Evolutionary conservation across 2,113 vertebrate genomes (phyloP).

Genomic region (Eleginops maclovinus): DNA sequence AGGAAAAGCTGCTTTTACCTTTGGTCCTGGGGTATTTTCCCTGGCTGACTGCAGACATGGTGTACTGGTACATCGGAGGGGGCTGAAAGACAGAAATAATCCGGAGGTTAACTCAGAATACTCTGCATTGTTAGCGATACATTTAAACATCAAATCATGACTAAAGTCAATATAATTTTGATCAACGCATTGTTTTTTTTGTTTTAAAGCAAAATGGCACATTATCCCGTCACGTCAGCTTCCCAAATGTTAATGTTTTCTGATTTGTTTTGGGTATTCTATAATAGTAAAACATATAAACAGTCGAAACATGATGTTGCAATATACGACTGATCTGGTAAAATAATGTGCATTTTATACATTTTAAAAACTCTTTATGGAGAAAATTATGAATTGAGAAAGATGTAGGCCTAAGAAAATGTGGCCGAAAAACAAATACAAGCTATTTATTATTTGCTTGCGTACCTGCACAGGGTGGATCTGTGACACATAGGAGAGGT

Average conservation of each 20-base stretch:
- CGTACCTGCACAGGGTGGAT: slow-evolving; percentile 88
- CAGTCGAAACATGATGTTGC: not conserved
- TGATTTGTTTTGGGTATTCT: not conserved
- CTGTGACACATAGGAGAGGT: slow-evolving; percentile 85
- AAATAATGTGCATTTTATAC: not conserved
- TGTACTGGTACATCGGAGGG: slow-evolving; percentile 91
- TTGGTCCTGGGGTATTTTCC: slow-evolving; percentile 90
- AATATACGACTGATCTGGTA: not conserved
- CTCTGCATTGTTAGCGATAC: not conserved
- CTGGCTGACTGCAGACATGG: slow-evolving; percentile 89
- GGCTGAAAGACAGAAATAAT: slow-evolving; percentile 76
- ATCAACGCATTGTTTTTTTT: not conserved
- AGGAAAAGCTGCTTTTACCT: slow-evolving; percentile 74
- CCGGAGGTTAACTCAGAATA: not conserved
- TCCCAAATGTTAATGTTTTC: not conserved
- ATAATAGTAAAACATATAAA: not conserved
- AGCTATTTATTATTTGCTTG: not conserved
- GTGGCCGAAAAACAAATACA: not conserved
- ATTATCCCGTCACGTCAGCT: not conserved
- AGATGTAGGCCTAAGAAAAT: not conserved
- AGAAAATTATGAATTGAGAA: not conserved
- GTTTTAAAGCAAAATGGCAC: not conserved
- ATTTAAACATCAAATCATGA: not conserved
- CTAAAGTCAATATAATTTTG: fast-evolving
- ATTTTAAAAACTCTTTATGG: too few relatives aligned